These are phyloP conservation scores for Pachyseris speciosa DNA, from an alignment of 64 coral and sea anemone species.

Conservation along the genomic window DNA sequence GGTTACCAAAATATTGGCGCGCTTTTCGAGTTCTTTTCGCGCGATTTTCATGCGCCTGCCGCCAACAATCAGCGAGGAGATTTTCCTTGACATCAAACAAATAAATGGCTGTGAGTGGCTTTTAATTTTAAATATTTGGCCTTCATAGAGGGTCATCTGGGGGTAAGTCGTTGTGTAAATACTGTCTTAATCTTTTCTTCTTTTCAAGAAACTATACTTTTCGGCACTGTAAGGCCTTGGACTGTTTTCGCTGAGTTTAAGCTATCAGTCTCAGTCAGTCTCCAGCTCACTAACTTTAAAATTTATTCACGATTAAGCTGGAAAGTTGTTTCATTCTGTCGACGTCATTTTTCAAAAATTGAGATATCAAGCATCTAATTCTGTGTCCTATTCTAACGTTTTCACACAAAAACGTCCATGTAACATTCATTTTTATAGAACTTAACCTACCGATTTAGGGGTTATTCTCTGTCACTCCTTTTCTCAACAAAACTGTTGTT, in stretches of 20 bases:
- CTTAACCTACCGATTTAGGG: background rate
- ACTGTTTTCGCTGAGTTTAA: background rate
- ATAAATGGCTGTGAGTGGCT: too few species aligned
- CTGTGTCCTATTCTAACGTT: background rate
- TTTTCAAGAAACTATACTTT: background rate
- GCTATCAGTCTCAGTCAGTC: too few species aligned
- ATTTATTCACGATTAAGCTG: too few species aligned
- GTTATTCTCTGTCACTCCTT: background rate
- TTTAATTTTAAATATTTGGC: background rate
- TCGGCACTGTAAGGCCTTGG: background rate
- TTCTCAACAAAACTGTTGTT: background rate
- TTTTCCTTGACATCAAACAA: background rate
- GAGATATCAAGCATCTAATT: background rate
- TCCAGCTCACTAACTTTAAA: too few species aligned
- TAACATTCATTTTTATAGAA: background rate
- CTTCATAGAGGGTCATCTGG: background rate
- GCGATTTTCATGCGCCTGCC: background rate
- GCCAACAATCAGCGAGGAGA: background rate
- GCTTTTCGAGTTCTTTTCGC: conserved; percentile 31
- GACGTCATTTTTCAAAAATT: background rate
- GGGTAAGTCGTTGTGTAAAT: background rate
- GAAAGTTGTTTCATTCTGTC: background rate
- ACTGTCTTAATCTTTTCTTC: background rate
- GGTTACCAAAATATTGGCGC: conserved; percentile 33
- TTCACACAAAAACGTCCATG: too few species aligned